Evolutionary conservation across 1,140 invertebrate genomes (phyloP).

Genomic region (Thaumatotibia leucotreta): DNA sequence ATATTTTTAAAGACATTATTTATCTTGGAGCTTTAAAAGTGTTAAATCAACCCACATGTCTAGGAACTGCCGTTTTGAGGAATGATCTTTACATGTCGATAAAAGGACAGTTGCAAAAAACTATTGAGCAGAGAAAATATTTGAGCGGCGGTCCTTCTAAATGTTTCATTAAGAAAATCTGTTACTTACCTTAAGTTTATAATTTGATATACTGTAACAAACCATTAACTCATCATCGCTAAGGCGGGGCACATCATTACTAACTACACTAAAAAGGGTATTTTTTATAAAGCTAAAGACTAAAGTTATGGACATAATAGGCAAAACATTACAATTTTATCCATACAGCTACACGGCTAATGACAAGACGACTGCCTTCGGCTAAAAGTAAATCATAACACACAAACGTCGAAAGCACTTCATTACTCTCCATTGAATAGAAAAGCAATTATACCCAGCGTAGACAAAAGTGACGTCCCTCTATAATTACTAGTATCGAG

Average conservation of each 20-base stretch:
- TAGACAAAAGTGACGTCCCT: conserved; percentile 8
- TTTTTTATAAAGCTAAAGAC: too few relatives aligned
- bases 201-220: too few relatives aligned
- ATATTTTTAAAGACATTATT: conserved; percentile 10
- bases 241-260: too few relatives aligned
- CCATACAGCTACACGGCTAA: not conserved
- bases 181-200: too few relatives aligned
- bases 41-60: not conserved
- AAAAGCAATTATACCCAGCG: not conserved
- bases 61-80: not conserved
- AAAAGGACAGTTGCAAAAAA: not conserved
- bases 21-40: not conserved
- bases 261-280: too few relatives aligned
- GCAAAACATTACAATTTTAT: too few relatives aligned
- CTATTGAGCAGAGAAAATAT: too few relatives aligned
- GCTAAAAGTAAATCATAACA: not conserved
- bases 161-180: too few relatives aligned
- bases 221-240: too few relatives aligned
- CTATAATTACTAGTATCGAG: conserved; percentile 27
- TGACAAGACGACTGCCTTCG: not conserved
- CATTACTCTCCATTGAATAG: conserved; percentile 10
- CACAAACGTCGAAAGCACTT: not conserved
- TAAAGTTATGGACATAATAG: too few relatives aligned
- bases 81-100: not conserved
- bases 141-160: too few relatives aligned